A percentile compares a stretch with the other conserved stretches of the same genome.
These are phyloP conservation scores for Hippolais icterina DNA, from an alignment of 2,113 vertebrate species.

Conservation along the genomic window DNA sequence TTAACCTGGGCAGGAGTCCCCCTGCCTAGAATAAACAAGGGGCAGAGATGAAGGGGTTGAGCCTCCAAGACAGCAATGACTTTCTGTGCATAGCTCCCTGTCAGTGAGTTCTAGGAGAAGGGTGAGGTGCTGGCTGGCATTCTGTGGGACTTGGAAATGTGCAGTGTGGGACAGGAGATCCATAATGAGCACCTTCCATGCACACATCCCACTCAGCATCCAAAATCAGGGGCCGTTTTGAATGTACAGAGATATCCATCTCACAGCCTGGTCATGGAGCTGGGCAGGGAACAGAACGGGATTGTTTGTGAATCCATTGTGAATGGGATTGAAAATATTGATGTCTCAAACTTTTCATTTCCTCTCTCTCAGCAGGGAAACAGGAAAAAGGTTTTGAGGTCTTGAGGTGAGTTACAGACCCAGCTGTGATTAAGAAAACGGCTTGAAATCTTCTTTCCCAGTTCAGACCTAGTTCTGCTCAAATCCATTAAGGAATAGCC, in stretches of 20 bases:
- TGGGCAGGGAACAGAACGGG: background rate
- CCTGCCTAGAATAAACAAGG: background rate
- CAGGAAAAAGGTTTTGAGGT: background rate
- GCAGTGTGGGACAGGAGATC: background rate
- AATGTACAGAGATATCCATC: rapidly evolving
- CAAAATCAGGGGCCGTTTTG: background rate
- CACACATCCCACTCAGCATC: background rate
- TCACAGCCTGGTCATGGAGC: background rate
- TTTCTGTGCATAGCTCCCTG: background rate
- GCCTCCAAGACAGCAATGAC: background rate
- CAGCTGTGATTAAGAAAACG: background rate
- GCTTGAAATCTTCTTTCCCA: background rate
- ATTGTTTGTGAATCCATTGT: too few species aligned
- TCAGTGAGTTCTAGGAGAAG: background rate
- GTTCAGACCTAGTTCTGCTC: background rate
- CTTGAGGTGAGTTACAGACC: background rate
- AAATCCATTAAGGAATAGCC: background rate
- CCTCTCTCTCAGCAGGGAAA: background rate
- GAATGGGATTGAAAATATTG: background rate
- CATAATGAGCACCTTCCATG: background rate
- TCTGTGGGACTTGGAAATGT: background rate
- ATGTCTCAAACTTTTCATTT: background rate
- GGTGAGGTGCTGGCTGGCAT: background rate
- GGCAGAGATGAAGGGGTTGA: background rate
- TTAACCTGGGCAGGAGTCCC: background rate